Base-by-base conservation (phyloP, 2,113 vertebrate species). In the Oncorhynchus masou region DNA sequence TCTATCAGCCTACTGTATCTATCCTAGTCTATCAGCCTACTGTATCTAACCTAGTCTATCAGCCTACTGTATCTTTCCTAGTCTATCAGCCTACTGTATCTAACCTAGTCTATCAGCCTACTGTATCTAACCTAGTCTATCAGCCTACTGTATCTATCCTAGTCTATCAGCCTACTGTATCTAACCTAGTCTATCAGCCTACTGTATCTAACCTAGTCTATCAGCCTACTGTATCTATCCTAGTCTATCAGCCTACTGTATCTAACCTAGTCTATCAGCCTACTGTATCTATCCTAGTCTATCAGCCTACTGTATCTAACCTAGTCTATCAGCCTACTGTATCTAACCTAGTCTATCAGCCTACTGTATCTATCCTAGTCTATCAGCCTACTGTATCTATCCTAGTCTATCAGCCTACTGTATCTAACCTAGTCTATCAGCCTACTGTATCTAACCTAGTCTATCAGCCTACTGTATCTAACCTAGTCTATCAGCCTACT, bases 1-100 rank as follows among this genome's bases (percentile, higher is more conserved):
- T 75, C 66, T 83, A 71, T 45, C 62, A 29, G 79, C 71, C 74
- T 80, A 59, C 39, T 79, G 74, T 79, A n/a, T n/a, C n/a, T n/a
- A n/a, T n/a, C n/a, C n/a, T n/a, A n/a, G n/a, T n/a, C n/a, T n/a
- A 29, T 29, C 29, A 29, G 29, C 57, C 57, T 60, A 20, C 45
- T 81, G 65, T 75, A 39, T 29, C 24, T 64, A 75, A 68, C n/a
- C 24, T 64, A 22, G 54, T 75, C 66, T 83, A 71, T 45, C 62
- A 29, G 79, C 71, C 74, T 80, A 59, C 39, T 79, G 74, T 79
- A n/a, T n/a, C n/a, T n/a, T n/a, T n/a, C 31, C 31, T 34, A 34
- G 31, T 34, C 31, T 34, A 34, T 34, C 31, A 31, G 31, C 59
- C 59, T 62, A 22, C 48, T 81, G 65, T 76, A 39, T 29, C 24